These are phyloP conservation scores for Diadromus collaris DNA, from an alignment of 2,888 invertebrate genomes.

Conservation along the genomic window DNA sequence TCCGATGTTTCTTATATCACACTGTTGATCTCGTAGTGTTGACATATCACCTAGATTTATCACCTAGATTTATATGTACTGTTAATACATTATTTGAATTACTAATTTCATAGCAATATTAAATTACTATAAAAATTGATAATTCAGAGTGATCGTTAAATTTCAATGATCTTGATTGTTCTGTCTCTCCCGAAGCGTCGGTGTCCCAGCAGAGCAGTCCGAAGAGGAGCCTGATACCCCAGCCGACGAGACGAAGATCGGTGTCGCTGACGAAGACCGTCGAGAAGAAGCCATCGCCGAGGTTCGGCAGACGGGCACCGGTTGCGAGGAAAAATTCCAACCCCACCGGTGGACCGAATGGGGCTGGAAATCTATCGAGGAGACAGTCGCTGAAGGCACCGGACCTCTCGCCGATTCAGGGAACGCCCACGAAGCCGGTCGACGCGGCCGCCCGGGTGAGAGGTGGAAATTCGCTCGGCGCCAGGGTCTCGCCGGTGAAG, in stretches of 20 bases:
- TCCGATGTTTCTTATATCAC: too few relatives aligned
- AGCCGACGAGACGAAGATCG: conserved; percentile 73
- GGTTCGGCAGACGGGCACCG: conserved; percentile 68
- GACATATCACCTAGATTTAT: too few relatives aligned
- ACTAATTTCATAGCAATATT: too few relatives aligned
- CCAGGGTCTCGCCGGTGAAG: conserved; percentile 59
- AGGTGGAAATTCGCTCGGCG: conserved; percentile 55
- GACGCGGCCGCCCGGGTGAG: conserved; percentile 42
- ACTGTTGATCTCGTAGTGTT: too few relatives aligned
- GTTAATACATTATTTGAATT: too few relatives aligned
- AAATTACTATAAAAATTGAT: too few relatives aligned
- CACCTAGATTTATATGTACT: too few relatives aligned
- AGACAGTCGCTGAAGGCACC: conserved; percentile 59
- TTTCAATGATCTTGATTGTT: neutral
- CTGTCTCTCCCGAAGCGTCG: conserved; percentile 67
- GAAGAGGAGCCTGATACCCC: conserved; percentile 76
- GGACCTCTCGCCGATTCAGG: conserved; percentile 75
- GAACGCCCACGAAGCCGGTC: conserved; percentile 73
- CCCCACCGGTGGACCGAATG: neutral
- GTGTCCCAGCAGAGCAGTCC: conserved; percentile 77
- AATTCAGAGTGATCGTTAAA: neutral
- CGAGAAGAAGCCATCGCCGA: conserved; percentile 69
- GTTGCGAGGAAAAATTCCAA: conserved; percentile 30
- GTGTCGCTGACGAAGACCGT: conserved; percentile 70
- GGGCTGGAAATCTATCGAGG: conserved; percentile 33